Evolutionary conservation across 2,113 vertebrate genomes (phyloP), one percentile per base, ranked within the genome.

Genomic region (Calidris pygmaea): DNA sequence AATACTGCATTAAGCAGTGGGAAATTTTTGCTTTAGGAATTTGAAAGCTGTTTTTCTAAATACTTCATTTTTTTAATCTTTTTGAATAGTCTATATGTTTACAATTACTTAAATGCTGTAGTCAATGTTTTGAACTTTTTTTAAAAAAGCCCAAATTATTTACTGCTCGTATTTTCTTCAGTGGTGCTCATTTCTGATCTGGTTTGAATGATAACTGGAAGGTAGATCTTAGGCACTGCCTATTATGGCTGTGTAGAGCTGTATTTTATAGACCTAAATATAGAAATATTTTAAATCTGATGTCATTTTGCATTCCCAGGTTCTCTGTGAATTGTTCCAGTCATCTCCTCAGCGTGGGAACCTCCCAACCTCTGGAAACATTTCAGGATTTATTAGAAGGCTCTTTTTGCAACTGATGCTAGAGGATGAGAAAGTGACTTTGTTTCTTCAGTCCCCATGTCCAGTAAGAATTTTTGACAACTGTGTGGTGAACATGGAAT

Each of bases 341-440:
- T 99, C 99, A 14, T 99, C 99, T 79, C 99, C 99, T 90, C 99
- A 99, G 97, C 98, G 99, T 90, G 98, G 98, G 50, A 99, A 98
- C 56, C 98, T 99, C 59, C 99, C 99, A 19, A 98, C 99, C 52
- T 99, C 99, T 55, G 99, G 99, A 87, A 99, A 99, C 96, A 99
- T 99, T 98, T 99, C 99, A 26, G 99, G 99, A 85, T 99, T 99
- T 98, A 99, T 99, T 86, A 98, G 99, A 91, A 98, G 99, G 58
- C 98, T 99, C 52, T 99, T 99, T 97, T 98, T 99, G 96, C 99
- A 99, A 93, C 98, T 99, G 86, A 99, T 99, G 99, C 97, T 99
- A 16, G 99, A 99, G 96, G 99, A 99, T 94, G 99, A 99, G 97
- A 99, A 99, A 98, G 99, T 99, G 85, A 99, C 99, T 6, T 99